Evolutionary conservation across 2,797 vertebrate species (phyloP).

Genomic region (Microctenopoma stevenorrisi): DNA sequence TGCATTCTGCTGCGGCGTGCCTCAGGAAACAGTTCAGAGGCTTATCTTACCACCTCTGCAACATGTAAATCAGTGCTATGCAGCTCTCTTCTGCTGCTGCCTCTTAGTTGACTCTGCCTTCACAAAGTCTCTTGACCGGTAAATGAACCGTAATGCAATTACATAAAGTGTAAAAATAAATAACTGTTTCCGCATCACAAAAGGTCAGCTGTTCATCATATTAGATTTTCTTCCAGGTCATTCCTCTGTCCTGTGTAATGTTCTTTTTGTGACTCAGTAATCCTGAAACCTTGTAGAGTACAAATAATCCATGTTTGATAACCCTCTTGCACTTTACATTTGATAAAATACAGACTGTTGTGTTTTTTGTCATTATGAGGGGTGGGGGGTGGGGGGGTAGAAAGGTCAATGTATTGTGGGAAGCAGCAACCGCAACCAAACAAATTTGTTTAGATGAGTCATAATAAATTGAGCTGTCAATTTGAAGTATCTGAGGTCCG

Average conservation of each 20-base stretch:
- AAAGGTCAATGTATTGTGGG: background rate
- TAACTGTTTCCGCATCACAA: constrained; percentile 58
- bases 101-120: constrained; percentile 53
- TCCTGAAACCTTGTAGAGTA: constrained; percentile 3
- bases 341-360: background rate
- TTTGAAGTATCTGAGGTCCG: background rate
- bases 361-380: no score
- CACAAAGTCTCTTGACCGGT: constrained; percentile 62
- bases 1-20: constrained; percentile 45
- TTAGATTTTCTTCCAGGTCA: constrained; percentile 41
- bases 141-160: constrained; percentile 75
- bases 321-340: background rate
- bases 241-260: constrained; percentile 3
- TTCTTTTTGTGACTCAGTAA: background rate
- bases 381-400: background rate
- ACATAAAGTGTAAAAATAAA: constrained; percentile 69
- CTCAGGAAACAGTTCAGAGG: constrained; percentile 52
- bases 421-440: constrained; percentile 1
- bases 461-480: constrained; percentile 8
- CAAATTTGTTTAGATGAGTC: constrained; percentile 2
- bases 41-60: constrained; percentile 64
- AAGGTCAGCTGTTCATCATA: constrained; percentile 65
- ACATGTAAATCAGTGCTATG: constrained; percentile 64
- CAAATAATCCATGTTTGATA: background rate
- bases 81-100: constrained; percentile 43